A percentile compares a stretch with the other conserved stretches of the same genome.
Evolutionary conservation across 2,113 vertebrate species (phyloP).

Genomic region (Pollimyrus isidori): DNA sequence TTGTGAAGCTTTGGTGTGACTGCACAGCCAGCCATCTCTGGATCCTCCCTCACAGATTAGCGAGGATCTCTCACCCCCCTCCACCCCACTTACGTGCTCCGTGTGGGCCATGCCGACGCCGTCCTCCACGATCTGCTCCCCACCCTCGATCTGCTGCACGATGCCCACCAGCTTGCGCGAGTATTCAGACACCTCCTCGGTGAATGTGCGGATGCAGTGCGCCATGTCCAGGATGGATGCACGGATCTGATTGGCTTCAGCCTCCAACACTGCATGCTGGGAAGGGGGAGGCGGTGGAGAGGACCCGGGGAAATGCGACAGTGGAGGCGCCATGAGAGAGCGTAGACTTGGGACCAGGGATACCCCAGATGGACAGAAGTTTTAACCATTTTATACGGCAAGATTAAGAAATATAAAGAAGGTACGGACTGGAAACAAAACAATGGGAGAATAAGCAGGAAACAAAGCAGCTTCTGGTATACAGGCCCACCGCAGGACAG

Average conservation of each 20-base stretch:
- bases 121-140: slow-evolving; percentile 95
- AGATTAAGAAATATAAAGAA: background rate
- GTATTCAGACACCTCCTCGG: slow-evolving; percentile 96
- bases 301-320: background rate
- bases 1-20: background rate
- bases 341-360: background rate
- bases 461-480: background rate
- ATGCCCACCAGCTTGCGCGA: slow-evolving; percentile 92
- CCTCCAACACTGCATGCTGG: slow-evolving; percentile 87
- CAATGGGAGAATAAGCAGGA: background rate
- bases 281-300: slow-evolving; percentile 33
- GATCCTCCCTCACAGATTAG: background rate
- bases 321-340: background rate
- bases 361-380: background rate
- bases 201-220: slow-evolving; percentile 94
- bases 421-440: background rate
- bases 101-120: slow-evolving; percentile 91
- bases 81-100: slow-evolving; percentile 72
- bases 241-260: slow-evolving; percentile 92
- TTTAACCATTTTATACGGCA: background rate
- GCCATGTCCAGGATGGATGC: slow-evolving; percentile 98
- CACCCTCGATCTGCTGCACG: slow-evolving; percentile 94
- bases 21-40: background rate
- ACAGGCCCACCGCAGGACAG: background rate
- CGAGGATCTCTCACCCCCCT: background rate